Evolutionary conservation across 2,797 vertebrate species (phyloP), one percentile per base, ranked within the genome.

Genomic region (Sebastiscus albofasciatus): DNA sequence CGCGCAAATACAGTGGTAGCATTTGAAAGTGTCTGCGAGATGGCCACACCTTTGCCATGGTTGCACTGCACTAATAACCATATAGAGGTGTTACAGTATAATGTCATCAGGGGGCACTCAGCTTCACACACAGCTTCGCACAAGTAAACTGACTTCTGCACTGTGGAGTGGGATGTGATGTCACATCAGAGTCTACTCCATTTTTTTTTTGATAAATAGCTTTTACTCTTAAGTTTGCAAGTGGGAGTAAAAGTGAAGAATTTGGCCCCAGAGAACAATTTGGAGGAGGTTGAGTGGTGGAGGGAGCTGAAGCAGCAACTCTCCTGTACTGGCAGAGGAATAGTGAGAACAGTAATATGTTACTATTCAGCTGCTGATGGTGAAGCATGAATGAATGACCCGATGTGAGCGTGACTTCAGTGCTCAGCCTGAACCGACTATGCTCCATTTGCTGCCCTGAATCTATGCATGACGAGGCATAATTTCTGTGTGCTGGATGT

Each of bases 401-500:
- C 18, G 27, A 67, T 36, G 72, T 10, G 20, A 72, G 59, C 2
- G 1, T 20, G 36, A 69, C 76, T 42, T 77, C 11, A 82, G 22
- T 34, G 55, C 60, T 62, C 49, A 61, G 34, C 68, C 36, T 54
- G 59, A 86, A 76, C 81, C 34, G 29, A 78, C 34, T n/a, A 27
- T 26, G 77, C 49, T 84, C 69, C 56, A 64, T 80, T 90, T 81
- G 46, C 79, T 72, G 22, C 66, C 54, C 72, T 66, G 56, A 67
- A 80, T 76, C 42, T 83, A 34, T 71, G 73, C 75, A 77, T 69
- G 77, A 75, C 49, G 2, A 59, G 66, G 72, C 64, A 52, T 75
- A 24, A 75, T 78, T 83, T 80, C 33, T 72, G 72, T 81, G 71
- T 31, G 49, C 83, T 69, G 72, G 83, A 87, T 79, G 71, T 55